Conservation (phyloP, 2,888 invertebrate species). For the Baronia brevicornis region DNA sequence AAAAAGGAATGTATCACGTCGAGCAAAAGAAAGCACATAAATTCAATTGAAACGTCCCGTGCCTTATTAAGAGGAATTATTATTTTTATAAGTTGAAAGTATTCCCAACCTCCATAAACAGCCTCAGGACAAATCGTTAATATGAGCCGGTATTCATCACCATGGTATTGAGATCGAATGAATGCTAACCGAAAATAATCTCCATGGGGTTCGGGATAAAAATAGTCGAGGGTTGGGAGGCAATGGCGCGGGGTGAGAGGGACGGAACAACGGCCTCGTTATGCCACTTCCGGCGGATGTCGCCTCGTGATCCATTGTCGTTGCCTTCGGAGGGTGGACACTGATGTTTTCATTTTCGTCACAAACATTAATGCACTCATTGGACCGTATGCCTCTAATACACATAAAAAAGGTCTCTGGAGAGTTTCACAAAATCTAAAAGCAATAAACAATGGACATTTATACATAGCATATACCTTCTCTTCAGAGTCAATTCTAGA, state of each 20-base stretch:
- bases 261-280: constrained; percentile 69
- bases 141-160: constrained; percentile 62
- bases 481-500: no score
- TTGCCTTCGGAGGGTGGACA: constrained; percentile 60
- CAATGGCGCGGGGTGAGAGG: constrained; percentile 25
- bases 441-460: no score
- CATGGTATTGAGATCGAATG: constrained; percentile 55
- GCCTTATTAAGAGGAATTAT: constrained; percentile 33
- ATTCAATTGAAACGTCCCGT: constrained; percentile 20
- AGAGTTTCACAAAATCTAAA: no score
- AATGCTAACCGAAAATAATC: constrained; percentile 60
- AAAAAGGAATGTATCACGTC: constrained; percentile 1
- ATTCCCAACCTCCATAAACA: constrained; percentile 35
- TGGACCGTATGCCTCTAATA: constrained; percentile 1
- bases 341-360: constrained; percentile 55
- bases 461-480: no score
- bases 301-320: constrained; percentile 67
- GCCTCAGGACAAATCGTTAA: constrained; percentile 61
- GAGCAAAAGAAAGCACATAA: constrained; percentile 9
- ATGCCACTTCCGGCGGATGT: constrained; percentile 70
- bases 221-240: constrained; percentile 24
- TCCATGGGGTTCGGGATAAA: constrained; percentile 40
- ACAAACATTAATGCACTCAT: constrained; percentile 50
- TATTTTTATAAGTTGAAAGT: constrained; percentile 29
- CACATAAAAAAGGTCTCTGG: no score